phyloP scores from a whole-genome alignment of 2,888 invertebrate species.

The Pseudococcus jackbeardsleyi region DNA sequence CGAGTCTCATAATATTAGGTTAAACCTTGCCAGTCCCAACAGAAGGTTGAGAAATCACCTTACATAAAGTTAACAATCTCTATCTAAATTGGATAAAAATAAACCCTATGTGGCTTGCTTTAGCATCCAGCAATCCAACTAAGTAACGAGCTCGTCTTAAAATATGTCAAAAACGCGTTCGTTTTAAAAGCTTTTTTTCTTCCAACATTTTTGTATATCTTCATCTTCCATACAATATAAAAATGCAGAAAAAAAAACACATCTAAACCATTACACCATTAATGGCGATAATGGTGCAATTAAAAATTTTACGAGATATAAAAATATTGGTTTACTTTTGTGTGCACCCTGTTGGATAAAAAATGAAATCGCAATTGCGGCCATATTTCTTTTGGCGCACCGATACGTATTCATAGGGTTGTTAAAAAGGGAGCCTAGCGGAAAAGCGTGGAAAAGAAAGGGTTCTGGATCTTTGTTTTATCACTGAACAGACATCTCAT shows the following conservation, averaged over 20 bases:
- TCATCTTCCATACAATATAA: not conserved
- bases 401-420: constrained; percentile 44
- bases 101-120: not conserved
- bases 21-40: not conserved
- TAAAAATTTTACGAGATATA: constrained; percentile 44
- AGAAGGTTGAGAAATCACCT: not conserved
- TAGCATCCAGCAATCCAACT: not conserved
- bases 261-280: constrained; percentile 27
- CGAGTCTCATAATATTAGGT: not conserved
- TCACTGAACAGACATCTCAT: constrained; percentile 57
- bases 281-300: constrained; percentile 47
- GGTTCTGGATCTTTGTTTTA: constrained; percentile 55
- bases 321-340: constrained; percentile 28
- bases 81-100: not conserved
- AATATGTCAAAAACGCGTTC: not conserved
- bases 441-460: constrained; percentile 3
- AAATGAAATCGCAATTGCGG: constrained; percentile 48
- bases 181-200: not conserved
- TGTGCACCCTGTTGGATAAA: constrained; percentile 8
- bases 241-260: not conserved
- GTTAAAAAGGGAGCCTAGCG: not conserved
- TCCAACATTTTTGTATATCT: not conserved
- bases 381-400: constrained; percentile 20
- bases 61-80: not conserved
- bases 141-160: not conserved